Evolutionary conservation across 2,888 invertebrate genomes (phyloP).

Genomic region (Hyalella azteca): DNA sequence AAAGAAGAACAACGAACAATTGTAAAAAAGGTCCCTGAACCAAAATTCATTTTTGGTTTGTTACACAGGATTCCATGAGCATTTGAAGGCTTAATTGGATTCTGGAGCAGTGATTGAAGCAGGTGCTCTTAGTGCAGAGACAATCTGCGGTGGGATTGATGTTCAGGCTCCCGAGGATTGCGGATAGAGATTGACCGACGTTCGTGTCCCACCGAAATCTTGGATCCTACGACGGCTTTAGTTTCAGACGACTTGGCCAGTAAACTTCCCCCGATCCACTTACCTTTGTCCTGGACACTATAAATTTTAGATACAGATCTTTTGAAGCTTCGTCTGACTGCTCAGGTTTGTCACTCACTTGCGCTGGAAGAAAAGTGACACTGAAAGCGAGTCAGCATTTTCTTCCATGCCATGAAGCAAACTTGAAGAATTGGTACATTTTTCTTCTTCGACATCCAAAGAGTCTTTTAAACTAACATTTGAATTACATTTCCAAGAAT

Average conservation of each 20-base stretch:
- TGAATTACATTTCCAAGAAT: too few relatives aligned
- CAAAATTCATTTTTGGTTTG: conserved; percentile 23
- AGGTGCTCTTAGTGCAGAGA: conserved; percentile 22
- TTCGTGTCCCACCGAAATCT: background rate
- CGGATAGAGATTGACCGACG: conserved; percentile 16
- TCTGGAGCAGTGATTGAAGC: conserved; percentile 22
- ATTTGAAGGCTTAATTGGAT: conserved; percentile 31
- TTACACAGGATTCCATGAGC: background rate
- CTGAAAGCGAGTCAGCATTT: too few relatives aligned
- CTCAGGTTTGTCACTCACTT: too few relatives aligned
- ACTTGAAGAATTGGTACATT: too few relatives aligned
- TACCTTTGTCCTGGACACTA: background rate
- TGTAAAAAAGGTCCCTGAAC: too few relatives aligned
- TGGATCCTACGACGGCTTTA: background rate
- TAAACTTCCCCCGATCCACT: background rate
- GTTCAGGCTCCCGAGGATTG: conserved; percentile 14
- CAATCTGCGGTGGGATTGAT: conserved; percentile 34
- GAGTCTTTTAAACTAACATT: too few relatives aligned
- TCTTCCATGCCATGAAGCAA: too few relatives aligned
- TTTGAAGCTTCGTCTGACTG: too few relatives aligned
- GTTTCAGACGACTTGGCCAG: too few relatives aligned
- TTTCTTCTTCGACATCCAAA: too few relatives aligned
- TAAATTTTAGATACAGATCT: conserved; percentile 23
- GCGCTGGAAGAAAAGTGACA: too few relatives aligned
- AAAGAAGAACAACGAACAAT: too few relatives aligned